Evolutionary conservation across 2,888 invertebrate genomes (phyloP), one percentile per base, ranked within the genome.

Genomic region (Oeneis ivallda): DNA sequence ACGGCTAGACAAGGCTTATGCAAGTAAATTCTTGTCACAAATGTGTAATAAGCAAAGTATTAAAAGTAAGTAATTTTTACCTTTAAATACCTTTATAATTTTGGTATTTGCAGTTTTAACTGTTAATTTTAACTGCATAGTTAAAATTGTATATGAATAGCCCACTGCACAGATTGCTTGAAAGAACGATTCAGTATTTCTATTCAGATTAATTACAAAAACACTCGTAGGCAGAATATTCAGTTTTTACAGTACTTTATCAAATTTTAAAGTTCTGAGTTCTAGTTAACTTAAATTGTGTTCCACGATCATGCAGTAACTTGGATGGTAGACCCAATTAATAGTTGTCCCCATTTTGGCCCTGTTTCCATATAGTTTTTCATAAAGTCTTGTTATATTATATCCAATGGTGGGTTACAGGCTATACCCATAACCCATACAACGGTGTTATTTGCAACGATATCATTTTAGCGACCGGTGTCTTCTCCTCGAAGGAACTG

Each of bases 401-500:
- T 78, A 75, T 80, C 78, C 80, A 82, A 80, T 82, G 80, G 76
- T 83, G 84, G 84, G 81, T 91, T 93, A 87, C 94, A 95, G 95
- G 95, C 91, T 95, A 95, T 93, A 95, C 95, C 85, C 97, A 98
- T 94, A 98, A 98, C 94, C 97, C 98, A 86, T 98, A 98, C 94
- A 98, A 98, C 93, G 98, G 98, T 88, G 98, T 98, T 89, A 96
- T 98, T 92, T 98, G 98, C 95, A 98, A 98, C 94, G 98, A 99
- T 94, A 98, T 98, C 92, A 99, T 99, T 93, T 95, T 98, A 95
- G 99, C 99, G 85, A 99, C 99, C 83, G 99, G 99, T 88, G 99
- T 99, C 91, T 99, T 99, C 95, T 98, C 98, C 82, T 99, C 99
- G 84, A 98, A 97, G 94, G 99, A 99, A 94, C 95, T 99, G 92